Base-by-base conservation (phyloP, 1,140 invertebrate genomes). In the Akabosia matsudoensis region DNA sequence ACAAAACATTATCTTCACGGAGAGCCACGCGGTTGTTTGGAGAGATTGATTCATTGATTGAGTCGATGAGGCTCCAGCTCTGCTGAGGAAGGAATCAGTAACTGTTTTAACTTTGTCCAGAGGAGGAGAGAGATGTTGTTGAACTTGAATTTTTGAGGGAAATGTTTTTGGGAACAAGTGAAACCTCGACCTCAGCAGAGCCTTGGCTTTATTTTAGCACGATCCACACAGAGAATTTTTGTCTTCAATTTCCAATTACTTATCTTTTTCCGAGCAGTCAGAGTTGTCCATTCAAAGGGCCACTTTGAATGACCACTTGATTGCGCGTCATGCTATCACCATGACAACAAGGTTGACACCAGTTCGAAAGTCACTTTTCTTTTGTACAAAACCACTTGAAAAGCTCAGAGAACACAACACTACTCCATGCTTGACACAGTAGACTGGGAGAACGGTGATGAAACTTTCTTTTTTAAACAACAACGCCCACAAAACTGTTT, bases 31-130 rank as follows among this genome's bases (percentile, higher is more conserved):
- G 37, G 7, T 45, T 45, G 22, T 61, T 61, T 14, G 61, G 61
- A 76, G 70, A 70, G 75, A 76, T 76, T 76, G 75, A 76, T 76
- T 76, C 75, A 76, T 76, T 76, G 61, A 67, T 76, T 76, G 61
- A 67, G 61, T 67, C 61, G 28, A 30, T 67, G 61, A 67, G n/a
- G 54, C 54, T 67, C 30, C 24, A 30, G 61, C 61, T 67, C 61
- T 67, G 61, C 61, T 67, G 61, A 67, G 61, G 54, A n/a, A n/a
- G n/a, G n/a, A n/a, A n/a, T n/a, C n/a, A n/a, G n/a, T n/a, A n/a
- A n/a, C n/a, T n/a, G n/a, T 24, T 61, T 24, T n/a, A 13, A 45
- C 54, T 61, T 61, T 7, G 14, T 24, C 16, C 54, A 24, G 26
- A n/a, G 18, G 7, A 7, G 37, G 37, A 10, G 18, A 7, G 37